A percentile compares a stretch with the other conserved stretches of the same genome.
Conservation (phyloP, 2,113 vertebrate genomes). For the Actenoides hombroni region DNA sequence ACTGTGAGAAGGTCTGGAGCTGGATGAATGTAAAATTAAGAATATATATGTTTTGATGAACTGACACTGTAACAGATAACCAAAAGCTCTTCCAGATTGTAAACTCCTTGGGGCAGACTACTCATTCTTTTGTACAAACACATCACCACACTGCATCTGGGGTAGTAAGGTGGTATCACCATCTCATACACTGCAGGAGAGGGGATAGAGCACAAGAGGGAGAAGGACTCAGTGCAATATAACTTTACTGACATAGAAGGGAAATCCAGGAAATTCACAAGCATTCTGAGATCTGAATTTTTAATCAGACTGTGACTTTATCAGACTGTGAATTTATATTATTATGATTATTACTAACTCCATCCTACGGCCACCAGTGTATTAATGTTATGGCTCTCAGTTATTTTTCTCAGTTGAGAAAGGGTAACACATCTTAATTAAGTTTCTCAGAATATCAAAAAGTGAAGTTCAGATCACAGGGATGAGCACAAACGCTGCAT, state of each 20-base stretch:
- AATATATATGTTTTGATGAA: not conserved
- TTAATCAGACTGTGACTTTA: not conserved
- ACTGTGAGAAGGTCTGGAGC: not conserved
- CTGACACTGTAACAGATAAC: not conserved
- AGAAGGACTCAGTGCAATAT: not conserved
- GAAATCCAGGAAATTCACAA: not conserved
- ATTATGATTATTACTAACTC: not conserved
- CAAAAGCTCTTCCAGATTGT: not conserved
- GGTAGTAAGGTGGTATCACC: not conserved
- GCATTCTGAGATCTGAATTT: not conserved
- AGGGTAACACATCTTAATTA: not conserved
- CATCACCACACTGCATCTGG: not conserved
- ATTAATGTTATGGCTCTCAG: not conserved
- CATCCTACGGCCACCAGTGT: not conserved
- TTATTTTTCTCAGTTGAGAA: not conserved
- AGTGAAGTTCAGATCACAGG: not conserved
- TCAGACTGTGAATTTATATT: no score
- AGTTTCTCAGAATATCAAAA: not conserved
- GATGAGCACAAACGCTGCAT: not conserved
- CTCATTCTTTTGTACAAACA: not conserved
- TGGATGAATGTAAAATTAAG: not conserved
- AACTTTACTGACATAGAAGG: not conserved
- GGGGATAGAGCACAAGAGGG: not conserved
- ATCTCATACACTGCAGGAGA: not conserved
- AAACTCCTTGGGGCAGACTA: not conserved